phyloP scores from a whole-genome alignment of 1,140 invertebrate species.

The Archivesica marissinica region DNA sequence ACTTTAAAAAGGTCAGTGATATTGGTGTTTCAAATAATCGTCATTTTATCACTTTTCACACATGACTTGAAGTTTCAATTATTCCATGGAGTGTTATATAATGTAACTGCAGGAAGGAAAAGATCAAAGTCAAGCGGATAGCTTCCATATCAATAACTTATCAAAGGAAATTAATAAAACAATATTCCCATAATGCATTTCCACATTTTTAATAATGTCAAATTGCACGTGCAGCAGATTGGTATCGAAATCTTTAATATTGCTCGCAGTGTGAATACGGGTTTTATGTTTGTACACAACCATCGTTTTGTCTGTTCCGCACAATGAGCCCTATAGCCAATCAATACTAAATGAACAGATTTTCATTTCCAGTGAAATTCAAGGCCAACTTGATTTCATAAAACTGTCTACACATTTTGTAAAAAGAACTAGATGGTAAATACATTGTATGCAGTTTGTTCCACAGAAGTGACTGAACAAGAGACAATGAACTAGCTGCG shows the following conservation, averaged over 20 bases:
- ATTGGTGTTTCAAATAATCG: background rate
- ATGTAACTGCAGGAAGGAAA: background rate
- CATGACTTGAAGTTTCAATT: background rate
- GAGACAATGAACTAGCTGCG: too few relatives aligned
- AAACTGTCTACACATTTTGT: conserved; percentile 18
- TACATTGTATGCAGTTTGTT: too few relatives aligned
- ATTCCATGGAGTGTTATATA: background rate
- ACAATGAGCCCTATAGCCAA: background rate
- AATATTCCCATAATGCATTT: conserved; percentile 2
- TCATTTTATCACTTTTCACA: background rate
- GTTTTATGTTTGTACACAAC: background rate
- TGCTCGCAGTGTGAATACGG: background rate
- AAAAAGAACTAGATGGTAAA: too few relatives aligned
- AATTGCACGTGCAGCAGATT: conserved; percentile 25
- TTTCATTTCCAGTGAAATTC: background rate
- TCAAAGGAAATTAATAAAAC: conserved; percentile 30
- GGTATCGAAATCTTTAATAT: conserved; percentile 18
- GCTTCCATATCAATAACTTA: conserved; percentile 15
- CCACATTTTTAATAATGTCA: conserved; percentile 8
- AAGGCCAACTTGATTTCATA: conserved; percentile 2
- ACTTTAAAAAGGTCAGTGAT: background rate
- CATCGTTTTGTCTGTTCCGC: background rate
- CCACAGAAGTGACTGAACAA: too few relatives aligned
- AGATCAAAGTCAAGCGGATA: background rate
- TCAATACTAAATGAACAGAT: conserved; percentile 15